Evolutionary conservation across 2,888 invertebrate species (phyloP).

Genomic region (Ceraclea dissimilis): DNA sequence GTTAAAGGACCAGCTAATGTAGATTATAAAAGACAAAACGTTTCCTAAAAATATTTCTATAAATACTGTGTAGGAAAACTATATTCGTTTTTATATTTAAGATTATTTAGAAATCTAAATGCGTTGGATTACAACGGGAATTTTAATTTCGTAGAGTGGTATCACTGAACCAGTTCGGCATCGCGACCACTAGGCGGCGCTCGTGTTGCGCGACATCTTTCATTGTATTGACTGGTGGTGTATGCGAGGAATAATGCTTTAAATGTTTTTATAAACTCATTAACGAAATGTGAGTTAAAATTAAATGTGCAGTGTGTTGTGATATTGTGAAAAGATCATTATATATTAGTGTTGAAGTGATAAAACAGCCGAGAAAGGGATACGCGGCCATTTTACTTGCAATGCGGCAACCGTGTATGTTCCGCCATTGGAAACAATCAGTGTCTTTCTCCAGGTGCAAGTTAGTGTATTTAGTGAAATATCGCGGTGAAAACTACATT

Average conservation of each 20-base stretch:
- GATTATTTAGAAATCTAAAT: no score
- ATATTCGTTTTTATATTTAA: no score
- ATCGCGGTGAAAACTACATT: slow-evolving; percentile 46
- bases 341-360: slow-evolving; percentile 48
- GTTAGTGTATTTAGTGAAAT: slow-evolving; percentile 48
- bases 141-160: slow-evolving; percentile 33
- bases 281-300: slow-evolving; percentile 46
- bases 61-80: no score
- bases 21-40: no score
- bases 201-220: slow-evolving; percentile 62
- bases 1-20: no score
- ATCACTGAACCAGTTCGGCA: slow-evolving; percentile 45
- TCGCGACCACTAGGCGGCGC: slow-evolving; percentile 52
- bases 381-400: slow-evolving; percentile 65
- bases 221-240: slow-evolving; percentile 64
- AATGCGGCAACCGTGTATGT: slow-evolving; percentile 65
- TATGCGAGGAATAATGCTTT: slow-evolving; percentile 56
- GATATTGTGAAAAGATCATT: slow-evolving; percentile 48
- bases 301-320: slow-evolving; percentile 43
- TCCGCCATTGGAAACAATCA: slow-evolving; percentile 67
- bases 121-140: background rate
- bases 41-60: no score
- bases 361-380: slow-evolving; percentile 42
- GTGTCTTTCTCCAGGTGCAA: slow-evolving; percentile 58
- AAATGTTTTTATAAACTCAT: slow-evolving; percentile 56